Evolutionary conservation across 2,888 invertebrate species (phyloP), one percentile per base, ranked within the genome.

Genomic region (Platycheirus rosarum): DNA sequence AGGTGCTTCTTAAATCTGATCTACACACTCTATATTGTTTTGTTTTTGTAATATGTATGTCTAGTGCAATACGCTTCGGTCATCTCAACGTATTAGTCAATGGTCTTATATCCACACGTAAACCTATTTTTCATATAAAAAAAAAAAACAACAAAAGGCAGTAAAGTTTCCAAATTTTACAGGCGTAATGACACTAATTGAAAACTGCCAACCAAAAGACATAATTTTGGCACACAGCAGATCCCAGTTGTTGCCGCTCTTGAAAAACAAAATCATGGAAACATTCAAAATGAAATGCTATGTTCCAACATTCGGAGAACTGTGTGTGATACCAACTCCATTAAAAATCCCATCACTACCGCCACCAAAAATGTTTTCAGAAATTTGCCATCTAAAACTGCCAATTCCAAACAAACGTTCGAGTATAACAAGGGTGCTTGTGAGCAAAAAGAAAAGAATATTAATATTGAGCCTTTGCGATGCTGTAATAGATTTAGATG

Each of bases 181-280:
- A 55, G 55, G 9, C 35, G 20, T 40, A 9, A 5, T 37, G 1
- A 13, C 35, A 37, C 37, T 55, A 5, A 37, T 55, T 9, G 55
- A 55, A 55, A 13, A 4, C 8, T 55, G 55, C 37, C 9, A 40
- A 4, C 37, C 55, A 0, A 55, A 40, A 55, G 20, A 37, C 8
- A 5, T 55, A 37, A 1, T 37, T 23, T 13, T 55, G 2, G 5
- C 9, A 13, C 20, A 14, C 2, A 13, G 9, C 7, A 37, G 4
- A 23, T 8, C n/a, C 13, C 2, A 20, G 1, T 2, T 2, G 1
- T 13, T 37, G 13, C 13, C 8, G 8, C 8, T 5, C 8, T 9
- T 55, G 5, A 7, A 37, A 37, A 13, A 13, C n/a, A 13, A 37
- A 37, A 37, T 55, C 16, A 23, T 23, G 13, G 37, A 20, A 0